Evolutionary conservation across 2,113 vertebrate genomes (phyloP), one percentile per base, ranked within the genome.

Genomic region (Oenanthe melanoleuca): DNA sequence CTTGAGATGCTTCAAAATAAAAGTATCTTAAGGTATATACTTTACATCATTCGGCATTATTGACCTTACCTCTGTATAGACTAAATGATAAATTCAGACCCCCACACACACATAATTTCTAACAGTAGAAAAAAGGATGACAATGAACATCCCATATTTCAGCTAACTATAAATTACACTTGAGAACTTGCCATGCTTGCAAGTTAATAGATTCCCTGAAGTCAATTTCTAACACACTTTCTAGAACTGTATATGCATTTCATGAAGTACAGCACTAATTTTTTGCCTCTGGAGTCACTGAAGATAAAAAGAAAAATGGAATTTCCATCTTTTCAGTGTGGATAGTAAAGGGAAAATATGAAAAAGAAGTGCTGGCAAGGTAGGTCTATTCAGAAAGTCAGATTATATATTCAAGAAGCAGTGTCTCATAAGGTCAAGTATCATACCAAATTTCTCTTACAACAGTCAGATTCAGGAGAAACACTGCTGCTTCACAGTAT

Each of bases 81-180:
- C 26, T 82, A 95, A 95, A 97, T 96, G 74, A 96, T 92, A 97
- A 95, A 94, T 93, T 92, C 57, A 85, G 45, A 60, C 8, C 8
- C 29, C 29, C 83, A 2, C 44, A 70, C 53, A 55, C 2, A 8
- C 8, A 56, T 70, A 92, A 80, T 53, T 89, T 83, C 77, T 83
- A 95, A 93, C 31, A 88, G 90, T 61, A 97, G 88, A 94, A 97
- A 97, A 96, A 97, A 88, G 70, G 60, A 93, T 8, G 31, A 97
- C 94, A 97, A 96, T 96, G 92, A 96, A 96, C 92, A 95, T 63
- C 89, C 89, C 96, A 63, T 96, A 97, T 96, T 96, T 97, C 95
- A 97, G 92, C 92, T 96, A 94, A 91, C 64, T 72, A 89, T 97
- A 97, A 97, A 97, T 97, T 97, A 94, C 92, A 80, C 69, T 86